Conservation (phyloP, 1,140 invertebrate species). For the Neodiprion pinetum region DNA sequence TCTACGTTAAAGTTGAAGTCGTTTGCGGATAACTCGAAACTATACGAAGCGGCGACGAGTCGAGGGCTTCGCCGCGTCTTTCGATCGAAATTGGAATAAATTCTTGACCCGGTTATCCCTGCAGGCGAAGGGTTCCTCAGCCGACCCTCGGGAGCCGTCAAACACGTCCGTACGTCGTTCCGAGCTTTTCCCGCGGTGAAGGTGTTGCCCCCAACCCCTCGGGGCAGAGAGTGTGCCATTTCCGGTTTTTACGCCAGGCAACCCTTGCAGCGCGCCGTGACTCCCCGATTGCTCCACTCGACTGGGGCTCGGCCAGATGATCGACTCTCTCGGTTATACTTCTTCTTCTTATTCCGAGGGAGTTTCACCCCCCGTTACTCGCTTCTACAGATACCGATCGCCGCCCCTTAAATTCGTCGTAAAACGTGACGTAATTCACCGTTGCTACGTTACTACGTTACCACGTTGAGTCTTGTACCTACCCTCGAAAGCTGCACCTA, state of each 20-base stretch:
- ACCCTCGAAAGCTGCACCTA: no score
- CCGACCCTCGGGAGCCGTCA: neutral
- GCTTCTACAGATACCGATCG: no score
- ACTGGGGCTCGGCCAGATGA: no score
- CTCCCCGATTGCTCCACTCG: no score
- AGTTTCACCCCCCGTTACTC: no score
- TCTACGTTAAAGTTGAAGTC: neutral
- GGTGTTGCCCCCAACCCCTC: neutral
- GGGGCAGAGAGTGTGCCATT: neutral
- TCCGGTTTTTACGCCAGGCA: neutral
- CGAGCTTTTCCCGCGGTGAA: neutral
- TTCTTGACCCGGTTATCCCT: neutral
- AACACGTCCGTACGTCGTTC: constrained; percentile 4
- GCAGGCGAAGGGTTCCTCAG: neutral
- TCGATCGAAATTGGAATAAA: constrained; percentile 4
- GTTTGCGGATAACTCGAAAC: neutral
- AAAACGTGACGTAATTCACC: no score
- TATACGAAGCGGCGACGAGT: neutral
- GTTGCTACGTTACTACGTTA: no score
- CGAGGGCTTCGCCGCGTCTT: neutral
- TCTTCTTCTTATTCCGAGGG: no score
- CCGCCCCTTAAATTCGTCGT: no score
- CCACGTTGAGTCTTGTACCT: no score
- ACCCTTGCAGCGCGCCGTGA: neutral
- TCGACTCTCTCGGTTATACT: no score